Percentiles rank a stretch among this genome's conserved stretches.
phyloP scores from a whole-genome alignment of 2,797 vertebrate species.

The Psittacula echo region DNA sequence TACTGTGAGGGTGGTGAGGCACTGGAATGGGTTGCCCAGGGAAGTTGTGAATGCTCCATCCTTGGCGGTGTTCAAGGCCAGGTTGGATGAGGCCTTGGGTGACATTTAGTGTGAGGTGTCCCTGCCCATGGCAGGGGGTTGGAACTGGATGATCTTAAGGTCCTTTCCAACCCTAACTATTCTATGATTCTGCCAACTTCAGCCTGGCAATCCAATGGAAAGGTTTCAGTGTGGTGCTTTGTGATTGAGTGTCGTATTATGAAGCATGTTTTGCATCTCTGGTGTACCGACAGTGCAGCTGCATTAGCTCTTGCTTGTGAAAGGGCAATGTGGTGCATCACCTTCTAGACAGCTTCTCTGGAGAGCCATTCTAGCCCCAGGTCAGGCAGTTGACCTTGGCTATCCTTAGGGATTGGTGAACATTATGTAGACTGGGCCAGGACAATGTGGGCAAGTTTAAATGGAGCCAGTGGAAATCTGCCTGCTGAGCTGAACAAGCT shows the following conservation, averaged over 20 bases:
- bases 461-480: background rate
- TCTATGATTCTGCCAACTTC: background rate
- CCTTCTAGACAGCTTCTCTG: background rate
- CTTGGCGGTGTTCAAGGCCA: too few species aligned
- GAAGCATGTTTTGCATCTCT: background rate
- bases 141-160: too few species aligned
- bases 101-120: too few species aligned
- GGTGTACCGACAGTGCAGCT: background rate
- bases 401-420: background rate
- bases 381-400: background rate
- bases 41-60: too few species aligned
- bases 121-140: too few species aligned
- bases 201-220: background rate
- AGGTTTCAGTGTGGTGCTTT: background rate
- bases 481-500: background rate
- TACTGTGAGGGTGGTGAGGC: too few species aligned
- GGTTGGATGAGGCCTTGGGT: too few species aligned
- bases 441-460: background rate
- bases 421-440: background rate
- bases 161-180: too few species aligned
- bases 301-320: background rate
- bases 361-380: background rate
- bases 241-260: background rate
- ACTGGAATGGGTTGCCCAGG: too few species aligned
- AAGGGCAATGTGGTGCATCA: fast-evolving